Evolutionary conservation across 2,888 invertebrate species (phyloP).

Genomic region (Pilophorus perplexus): DNA sequence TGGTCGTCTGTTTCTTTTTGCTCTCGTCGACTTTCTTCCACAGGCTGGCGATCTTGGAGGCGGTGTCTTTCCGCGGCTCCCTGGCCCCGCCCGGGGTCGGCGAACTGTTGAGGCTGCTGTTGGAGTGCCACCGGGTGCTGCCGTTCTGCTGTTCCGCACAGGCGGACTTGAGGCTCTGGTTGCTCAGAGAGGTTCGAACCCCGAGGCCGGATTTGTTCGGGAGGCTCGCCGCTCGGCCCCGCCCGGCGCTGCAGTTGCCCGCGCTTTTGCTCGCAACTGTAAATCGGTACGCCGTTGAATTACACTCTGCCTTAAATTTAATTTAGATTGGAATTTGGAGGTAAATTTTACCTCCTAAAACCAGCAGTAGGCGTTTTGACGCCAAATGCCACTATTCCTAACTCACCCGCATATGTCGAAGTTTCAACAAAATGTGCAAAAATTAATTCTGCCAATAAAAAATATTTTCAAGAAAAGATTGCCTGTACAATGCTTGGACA

Average conservation of each 20-base stretch:
- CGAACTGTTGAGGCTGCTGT: slow-evolving; percentile 59
- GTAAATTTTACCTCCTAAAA: too few relatives aligned
- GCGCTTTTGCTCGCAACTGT: slow-evolving; percentile 43
- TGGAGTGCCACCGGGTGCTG: slow-evolving; percentile 57
- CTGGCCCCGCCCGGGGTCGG: slow-evolving; percentile 51
- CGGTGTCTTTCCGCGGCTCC: slow-evolving; percentile 49
- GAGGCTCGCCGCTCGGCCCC: slow-evolving; percentile 47
- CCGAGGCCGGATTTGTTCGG: slow-evolving; percentile 47
- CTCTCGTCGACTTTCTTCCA: slow-evolving; percentile 76
- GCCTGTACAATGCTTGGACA: too few relatives aligned
- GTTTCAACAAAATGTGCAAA: too few relatives aligned
- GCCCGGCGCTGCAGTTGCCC: slow-evolving; percentile 38
- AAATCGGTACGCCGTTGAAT: too few relatives aligned
- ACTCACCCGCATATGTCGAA: too few relatives aligned
- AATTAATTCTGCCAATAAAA: too few relatives aligned
- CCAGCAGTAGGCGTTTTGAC: too few relatives aligned
- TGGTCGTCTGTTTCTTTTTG: slow-evolving; percentile 59
- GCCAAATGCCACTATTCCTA: too few relatives aligned
- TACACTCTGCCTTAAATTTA: too few relatives aligned
- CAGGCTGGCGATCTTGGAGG: slow-evolving; percentile 75
- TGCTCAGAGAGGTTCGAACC: slow-evolving; percentile 48
- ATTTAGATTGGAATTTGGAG: too few relatives aligned
- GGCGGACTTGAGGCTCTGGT: slow-evolving; percentile 49
- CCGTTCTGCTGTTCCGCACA: slow-evolving; percentile 42
- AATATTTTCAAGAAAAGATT: too few relatives aligned